phyloP scores from a whole-genome alignment of 2,797 vertebrate genomes.

The Choloepus didactylus region DNA sequence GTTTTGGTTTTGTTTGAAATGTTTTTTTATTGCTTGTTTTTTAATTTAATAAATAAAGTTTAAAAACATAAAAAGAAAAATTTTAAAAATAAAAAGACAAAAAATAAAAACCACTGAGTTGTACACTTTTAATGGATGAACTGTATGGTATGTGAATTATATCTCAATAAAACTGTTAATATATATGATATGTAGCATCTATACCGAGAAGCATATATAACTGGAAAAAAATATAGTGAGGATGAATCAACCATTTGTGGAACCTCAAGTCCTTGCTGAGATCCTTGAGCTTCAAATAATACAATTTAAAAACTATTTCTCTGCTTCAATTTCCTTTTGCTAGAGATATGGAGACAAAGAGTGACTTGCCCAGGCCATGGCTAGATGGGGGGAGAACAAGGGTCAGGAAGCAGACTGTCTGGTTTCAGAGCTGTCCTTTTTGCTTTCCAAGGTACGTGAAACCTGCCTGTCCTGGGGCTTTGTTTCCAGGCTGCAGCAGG shows the following conservation, averaged over 20 bases:
- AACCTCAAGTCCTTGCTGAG: not conserved
- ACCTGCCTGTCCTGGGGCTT: not conserved
- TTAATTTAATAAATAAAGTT: too few species aligned
- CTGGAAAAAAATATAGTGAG: not conserved
- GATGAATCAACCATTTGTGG: not conserved
- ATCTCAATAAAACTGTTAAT: slow-evolving; percentile 38
- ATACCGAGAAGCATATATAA: not conserved
- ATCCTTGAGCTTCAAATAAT: not conserved
- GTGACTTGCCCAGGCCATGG: not conserved
- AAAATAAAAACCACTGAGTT: not conserved
- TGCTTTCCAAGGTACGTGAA: not conserved
- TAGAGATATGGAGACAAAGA: not conserved
- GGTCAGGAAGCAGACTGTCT: not conserved
- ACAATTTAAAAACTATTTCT: not conserved
- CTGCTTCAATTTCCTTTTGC: not conserved
- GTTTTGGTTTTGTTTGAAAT: too few species aligned
- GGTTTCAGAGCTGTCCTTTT: not conserved
- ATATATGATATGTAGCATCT: not conserved
- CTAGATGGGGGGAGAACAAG: not conserved
- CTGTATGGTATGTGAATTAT: not conserved
- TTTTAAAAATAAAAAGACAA: too few species aligned
- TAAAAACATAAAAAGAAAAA: too few species aligned
- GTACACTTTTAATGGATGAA: not conserved
- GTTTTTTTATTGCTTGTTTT: too few species aligned
- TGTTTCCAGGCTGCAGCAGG: not conserved